Percentiles rank a stretch among this genome's conserved stretches.
These are phyloP conservation scores for Acanthisitta chloris DNA, from an alignment of 2,113 vertebrate genomes.

Conservation along the genomic window DNA sequence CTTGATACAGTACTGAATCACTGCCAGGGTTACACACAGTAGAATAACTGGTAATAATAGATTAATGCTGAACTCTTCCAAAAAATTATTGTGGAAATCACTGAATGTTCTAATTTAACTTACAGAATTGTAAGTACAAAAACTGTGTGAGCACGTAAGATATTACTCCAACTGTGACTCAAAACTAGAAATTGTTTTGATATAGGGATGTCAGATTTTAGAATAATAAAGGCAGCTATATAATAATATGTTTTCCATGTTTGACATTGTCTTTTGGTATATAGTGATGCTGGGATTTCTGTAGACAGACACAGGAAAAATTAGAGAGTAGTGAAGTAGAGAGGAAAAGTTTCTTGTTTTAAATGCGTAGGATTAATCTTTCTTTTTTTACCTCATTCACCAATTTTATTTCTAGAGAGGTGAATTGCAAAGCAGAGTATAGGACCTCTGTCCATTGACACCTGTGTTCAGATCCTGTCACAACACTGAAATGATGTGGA, in stretches of 20 bases:
- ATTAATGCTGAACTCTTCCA: background rate
- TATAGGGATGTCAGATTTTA: background rate
- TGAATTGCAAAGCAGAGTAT: background rate
- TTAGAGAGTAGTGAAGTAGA: background rate
- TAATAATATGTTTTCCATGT: background rate
- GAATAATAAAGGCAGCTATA: background rate
- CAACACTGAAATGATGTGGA: accelerated
- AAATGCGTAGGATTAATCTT: background rate
- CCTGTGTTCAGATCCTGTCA: background rate
- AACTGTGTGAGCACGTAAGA: background rate
- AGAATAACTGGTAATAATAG: background rate
- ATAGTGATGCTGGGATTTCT: background rate
- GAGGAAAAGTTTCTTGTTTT: background rate
- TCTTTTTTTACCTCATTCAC: background rate
- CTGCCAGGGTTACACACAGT: background rate
- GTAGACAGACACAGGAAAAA: background rate
- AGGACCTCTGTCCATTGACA: background rate
- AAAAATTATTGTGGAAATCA: background rate
- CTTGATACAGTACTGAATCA: background rate
- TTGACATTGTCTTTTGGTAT: background rate
- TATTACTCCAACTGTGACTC: background rate
- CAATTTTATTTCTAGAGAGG: background rate
- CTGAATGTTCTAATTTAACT: background rate
- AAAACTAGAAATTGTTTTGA: background rate
- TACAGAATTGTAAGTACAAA: background rate